These are phyloP conservation scores for Drosophila mojavensis DNA, from an alignment of 1,140 invertebrate species.

Conservation along the genomic window DNA sequence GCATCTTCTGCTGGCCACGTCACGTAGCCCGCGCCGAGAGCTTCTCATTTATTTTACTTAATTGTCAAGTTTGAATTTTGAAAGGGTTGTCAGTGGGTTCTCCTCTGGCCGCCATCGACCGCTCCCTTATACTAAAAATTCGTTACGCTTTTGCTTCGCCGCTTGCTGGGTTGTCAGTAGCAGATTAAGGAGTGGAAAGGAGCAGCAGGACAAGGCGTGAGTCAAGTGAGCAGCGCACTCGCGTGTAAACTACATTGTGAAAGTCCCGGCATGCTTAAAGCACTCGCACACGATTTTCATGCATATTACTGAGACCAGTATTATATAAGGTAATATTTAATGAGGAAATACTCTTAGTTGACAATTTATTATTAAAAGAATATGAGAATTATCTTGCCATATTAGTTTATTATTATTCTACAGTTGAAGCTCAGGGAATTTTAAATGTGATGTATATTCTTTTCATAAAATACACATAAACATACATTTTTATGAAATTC, in stretches of 20 bases:
- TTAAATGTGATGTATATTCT: too few relatives aligned
- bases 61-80: slow-evolving; percentile 77
- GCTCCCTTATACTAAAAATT: slow-evolving; percentile 31
- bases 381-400: too few relatives aligned
- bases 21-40: slow-evolving; percentile 60
- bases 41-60: slow-evolving; percentile 82
- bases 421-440: too few relatives aligned
- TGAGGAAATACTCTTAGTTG: too few relatives aligned
- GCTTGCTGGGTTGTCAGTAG: slow-evolving; percentile 32
- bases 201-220: slow-evolving; percentile 16
- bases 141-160: slow-evolving; percentile 57
- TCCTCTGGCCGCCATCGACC: background rate
- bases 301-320: too few relatives aligned
- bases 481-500: too few relatives aligned
- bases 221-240: slow-evolving; percentile 23
- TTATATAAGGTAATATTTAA: too few relatives aligned
- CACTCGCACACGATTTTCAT: background rate
- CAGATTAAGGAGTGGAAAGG: slow-evolving; percentile 26
- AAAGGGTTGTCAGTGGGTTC: slow-evolving; percentile 71
- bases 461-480: too few relatives aligned
- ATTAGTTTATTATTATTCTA: too few relatives aligned
- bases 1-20: slow-evolving; percentile 66
- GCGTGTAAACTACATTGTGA: slow-evolving; percentile 18
- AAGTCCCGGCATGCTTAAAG: slow-evolving; percentile 17
- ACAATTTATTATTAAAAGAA: too few relatives aligned